Conservation (phyloP, 2,113 vertebrate genomes). For the Ctenomys sociabilis region DNA sequence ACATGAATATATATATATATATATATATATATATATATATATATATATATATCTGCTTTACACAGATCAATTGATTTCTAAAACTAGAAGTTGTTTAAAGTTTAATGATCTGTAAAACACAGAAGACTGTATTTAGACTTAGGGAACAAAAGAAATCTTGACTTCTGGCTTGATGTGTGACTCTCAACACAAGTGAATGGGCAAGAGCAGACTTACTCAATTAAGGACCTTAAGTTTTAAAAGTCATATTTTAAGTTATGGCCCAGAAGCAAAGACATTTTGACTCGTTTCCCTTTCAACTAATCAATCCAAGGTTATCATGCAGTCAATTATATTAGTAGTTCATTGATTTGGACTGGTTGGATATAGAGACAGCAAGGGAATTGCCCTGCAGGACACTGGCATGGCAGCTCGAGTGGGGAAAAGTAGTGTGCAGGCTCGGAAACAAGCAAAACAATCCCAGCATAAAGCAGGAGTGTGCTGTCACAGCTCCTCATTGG, state of each 20-base stretch:
- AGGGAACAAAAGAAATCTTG: background rate
- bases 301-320: background rate
- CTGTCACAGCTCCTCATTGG: background rate
- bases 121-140: background rate
- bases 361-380: background rate
- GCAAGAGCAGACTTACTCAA: background rate
- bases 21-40: background rate
- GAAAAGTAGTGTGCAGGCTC: background rate
- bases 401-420: background rate
- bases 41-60: background rate
- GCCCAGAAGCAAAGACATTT: background rate
- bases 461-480: rapidly evolving
- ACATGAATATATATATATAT: background rate
- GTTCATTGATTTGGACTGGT: constrained; percentile 47
- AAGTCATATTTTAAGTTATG: background rate
- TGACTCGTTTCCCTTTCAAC: background rate
- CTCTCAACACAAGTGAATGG: background rate
- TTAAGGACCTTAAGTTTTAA: background rate
- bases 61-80: constrained; percentile 18
- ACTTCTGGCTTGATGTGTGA: background rate
- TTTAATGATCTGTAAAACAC: constrained; percentile 54
- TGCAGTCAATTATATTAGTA: background rate
- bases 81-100: constrained; percentile 55
- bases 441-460: background rate
- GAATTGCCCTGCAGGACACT: rapidly evolving